Base-by-base conservation (phyloP, 2,797 vertebrate genomes). In the Ambastaia sidthimunki region DNA sequence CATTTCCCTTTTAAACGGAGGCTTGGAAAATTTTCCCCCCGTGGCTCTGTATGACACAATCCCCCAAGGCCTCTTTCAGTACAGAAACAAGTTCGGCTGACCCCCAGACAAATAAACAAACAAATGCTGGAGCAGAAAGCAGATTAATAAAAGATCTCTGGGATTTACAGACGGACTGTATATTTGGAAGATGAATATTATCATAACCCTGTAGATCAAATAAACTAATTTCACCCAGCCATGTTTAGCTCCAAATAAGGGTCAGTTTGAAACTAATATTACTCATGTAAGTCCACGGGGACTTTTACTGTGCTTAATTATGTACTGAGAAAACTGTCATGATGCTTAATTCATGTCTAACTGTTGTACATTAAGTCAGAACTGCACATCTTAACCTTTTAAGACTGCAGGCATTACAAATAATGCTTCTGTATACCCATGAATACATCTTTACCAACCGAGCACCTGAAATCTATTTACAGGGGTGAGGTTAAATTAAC, bases 21-120 rank as follows among this genome's bases (percentile, higher is more conserved):
- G 23, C 69, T 76, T 9, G 52, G 18, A 70, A 82, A 78, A 82
- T 54, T 12, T 59, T 37, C 71, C 59, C 79, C 77, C 54, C 13
- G 15, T 62, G 19, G 80, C 78, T 78, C 67, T 65, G 70, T 82
- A 59, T 52, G 68, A 78, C n/a, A 47, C 41, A 82, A 80, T 86
- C 80, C 85, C 80, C 85, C 47, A 76, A 78, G 85, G 85, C 74
- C 82, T 80, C 78, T 76, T 84, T 80, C 77, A 69, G 80, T 65
- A 69, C 70, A 82, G 81, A 84, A 82, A 86, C 82, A 82, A 82
- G 71, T 78, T 78, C 80, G 41, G 66, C 59, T 80, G 77, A 80
- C 82, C 73, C 44, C 1, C 19, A 67, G 82, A 80, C 80, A 82
- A 77, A 84, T 84, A 86, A 82, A 84, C 85, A 86, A 86, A 84